These are phyloP conservation scores for Lampropteryx suffumata DNA, from an alignment of 2,888 invertebrate species.

Conservation along the genomic window DNA sequence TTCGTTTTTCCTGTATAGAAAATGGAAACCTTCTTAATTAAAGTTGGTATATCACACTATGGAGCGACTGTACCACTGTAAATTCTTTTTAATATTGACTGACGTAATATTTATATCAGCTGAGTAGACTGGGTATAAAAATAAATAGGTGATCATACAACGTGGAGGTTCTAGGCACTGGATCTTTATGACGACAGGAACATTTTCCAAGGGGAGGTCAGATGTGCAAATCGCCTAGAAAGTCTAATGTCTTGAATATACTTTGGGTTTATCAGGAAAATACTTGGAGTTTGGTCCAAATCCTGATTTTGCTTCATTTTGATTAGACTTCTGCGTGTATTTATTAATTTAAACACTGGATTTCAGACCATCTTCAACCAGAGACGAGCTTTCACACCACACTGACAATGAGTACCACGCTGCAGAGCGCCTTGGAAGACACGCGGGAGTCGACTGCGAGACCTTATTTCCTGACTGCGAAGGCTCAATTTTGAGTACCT, in stretches of 20 bases:
- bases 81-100: no score
- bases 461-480: slow-evolving; percentile 85
- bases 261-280: no score
- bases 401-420: slow-evolving; percentile 88
- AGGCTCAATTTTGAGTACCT: slow-evolving; percentile 82
- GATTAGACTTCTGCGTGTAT: no score
- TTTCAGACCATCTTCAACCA: slow-evolving; percentile 87
- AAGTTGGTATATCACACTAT: no score
- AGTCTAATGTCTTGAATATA: no score
- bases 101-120: background rate
- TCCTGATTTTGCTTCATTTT: no score
- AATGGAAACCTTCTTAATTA: no score
- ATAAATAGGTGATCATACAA: background rate
- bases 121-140: background rate
- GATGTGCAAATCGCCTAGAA: slow-evolving; percentile 2
- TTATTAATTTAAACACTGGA: slow-evolving; percentile 5
- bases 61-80: no score
- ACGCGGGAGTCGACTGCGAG: slow-evolving; percentile 77
- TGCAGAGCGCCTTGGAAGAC: slow-evolving; percentile 86
- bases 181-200: slow-evolving; percentile 5
- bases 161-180: background rate
- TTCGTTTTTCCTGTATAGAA: no score
- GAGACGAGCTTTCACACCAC: slow-evolving; percentile 84
- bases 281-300: no score
- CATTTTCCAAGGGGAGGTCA: background rate